These are phyloP conservation scores for Amblyopsis hoosieri DNA, from an alignment of 2,797 vertebrate genomes.

Conservation along the genomic window DNA sequence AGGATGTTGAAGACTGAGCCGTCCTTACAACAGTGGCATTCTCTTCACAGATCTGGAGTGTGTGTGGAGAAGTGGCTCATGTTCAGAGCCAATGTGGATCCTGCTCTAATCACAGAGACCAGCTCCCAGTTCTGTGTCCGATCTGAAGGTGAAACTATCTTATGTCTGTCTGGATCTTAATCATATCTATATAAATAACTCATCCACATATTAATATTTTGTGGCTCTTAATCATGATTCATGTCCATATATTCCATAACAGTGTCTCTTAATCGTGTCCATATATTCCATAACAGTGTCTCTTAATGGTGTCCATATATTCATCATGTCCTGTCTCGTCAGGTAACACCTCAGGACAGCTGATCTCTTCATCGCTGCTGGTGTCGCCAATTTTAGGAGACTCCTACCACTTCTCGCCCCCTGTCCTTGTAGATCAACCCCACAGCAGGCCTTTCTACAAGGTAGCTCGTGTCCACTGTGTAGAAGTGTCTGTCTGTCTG, in stretches of 20 bases:
- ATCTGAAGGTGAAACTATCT: constrained; percentile 51
- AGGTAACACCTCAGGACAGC: constrained; percentile 31
- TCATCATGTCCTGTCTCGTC: neutral
- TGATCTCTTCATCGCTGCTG: constrained; percentile 21
- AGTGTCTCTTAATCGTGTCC: neutral
- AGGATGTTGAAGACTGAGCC: neutral
- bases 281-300: neutral
- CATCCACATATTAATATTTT: too few relatives aligned
- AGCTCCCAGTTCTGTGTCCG: constrained; percentile 75
- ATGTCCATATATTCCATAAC: neutral
- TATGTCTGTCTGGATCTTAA: neutral
- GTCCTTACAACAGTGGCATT: neutral
- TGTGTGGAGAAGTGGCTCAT: constrained; percentile 81
- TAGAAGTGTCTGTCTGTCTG: neutral
- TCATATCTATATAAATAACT: neutral
- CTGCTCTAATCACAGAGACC: constrained; percentile 64
- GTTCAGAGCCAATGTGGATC: constrained; percentile 75
- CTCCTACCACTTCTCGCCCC: constrained; percentile 68
- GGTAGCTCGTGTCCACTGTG: constrained; percentile 45
- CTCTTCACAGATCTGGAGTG: constrained; percentile 58
- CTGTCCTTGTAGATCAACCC: constrained; percentile 12
- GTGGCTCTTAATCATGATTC: neutral
- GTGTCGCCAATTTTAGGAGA: constrained; percentile 43
- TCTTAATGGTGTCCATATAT: too few relatives aligned
- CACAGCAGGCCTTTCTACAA: constrained; percentile 69